Evolutionary conservation across 1,140 invertebrate genomes (phyloP), one percentile per base, ranked within the genome.

Genomic region (Drosophila erecta): DNA sequence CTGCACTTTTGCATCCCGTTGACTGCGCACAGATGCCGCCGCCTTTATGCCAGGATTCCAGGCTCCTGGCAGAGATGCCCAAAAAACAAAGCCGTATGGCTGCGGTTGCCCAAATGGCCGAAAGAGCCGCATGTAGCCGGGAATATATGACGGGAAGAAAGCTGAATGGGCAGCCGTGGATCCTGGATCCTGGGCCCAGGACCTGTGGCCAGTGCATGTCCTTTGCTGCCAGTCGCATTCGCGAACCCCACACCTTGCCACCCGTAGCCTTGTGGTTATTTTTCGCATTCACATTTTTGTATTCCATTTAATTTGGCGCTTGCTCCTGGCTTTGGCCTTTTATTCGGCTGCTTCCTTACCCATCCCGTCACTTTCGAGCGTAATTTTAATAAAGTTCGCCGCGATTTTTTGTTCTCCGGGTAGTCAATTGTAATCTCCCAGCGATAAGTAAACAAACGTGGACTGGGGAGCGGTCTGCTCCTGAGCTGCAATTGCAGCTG

Each of bases 321-420:
- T 79, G 75, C 69, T 69, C 47, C 57, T 74, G 73, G 54, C 50
- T 69, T 69, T 79, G 59, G 15, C 56, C 35, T 44, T 54, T 57
- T 61, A 47, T 77, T 70, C 50, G 47, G 38, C 30, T 44, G 15
- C 3, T 22, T 54, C 22, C 57, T 38, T 10, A 6, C 27, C 27
- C 35, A 55, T 12, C 12, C 27, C 40, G 66, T 38, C 38, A 41
- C 35, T 41, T 41, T 59, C 65, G 35, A 75, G 57, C 47, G 75
- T 87, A 78, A 86, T 87, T 86, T 87, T 86, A 86, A 86, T 86
- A 86, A 86, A 86, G 79, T 86, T 81, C 83, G 64, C 65, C 11
- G 70, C 50, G 79, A 86, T 87, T 81, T 85, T 74, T 72, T 62
- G 43, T 11, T 15, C 8, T 40, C 47, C 55, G 77, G 27, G 50